These are phyloP conservation scores for Nematostella vectensis DNA, from an alignment of 92 coral and sea anemone species.

Conservation along the genomic window DNA sequence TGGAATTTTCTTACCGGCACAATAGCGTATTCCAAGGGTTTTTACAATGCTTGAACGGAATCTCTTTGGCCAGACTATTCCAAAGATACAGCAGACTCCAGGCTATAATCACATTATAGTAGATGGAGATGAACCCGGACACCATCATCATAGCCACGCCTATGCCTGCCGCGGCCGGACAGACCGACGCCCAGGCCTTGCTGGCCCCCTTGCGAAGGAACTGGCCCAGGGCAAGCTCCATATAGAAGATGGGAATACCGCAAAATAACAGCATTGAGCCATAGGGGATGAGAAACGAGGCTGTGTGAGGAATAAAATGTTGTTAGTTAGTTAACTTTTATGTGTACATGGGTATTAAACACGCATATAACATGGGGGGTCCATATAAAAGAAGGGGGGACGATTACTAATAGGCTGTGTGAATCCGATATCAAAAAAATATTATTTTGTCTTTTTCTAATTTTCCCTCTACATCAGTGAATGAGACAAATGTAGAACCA, in stretches of 20 bases:
- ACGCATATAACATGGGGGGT: no score
- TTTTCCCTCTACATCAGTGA: no score
- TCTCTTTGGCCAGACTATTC: constrained; percentile 21
- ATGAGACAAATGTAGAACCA: no score
- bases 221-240: constrained; percentile 83
- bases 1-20: constrained; percentile 21
- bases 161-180: constrained; percentile 67
- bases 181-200: constrained; percentile 59
- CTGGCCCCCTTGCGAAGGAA: constrained; percentile 65
- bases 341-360: no score
- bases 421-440: no score
- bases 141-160: constrained; percentile 53
- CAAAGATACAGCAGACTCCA: constrained; percentile 19
- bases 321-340: no score
- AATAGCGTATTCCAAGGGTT: constrained; percentile 20
- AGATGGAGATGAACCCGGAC: constrained; percentile 29
- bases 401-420: no score
- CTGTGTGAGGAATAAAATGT: no score
- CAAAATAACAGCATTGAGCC: constrained; percentile 52
- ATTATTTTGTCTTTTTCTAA: no score
- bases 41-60: constrained; percentile 22
- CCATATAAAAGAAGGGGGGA: no score
- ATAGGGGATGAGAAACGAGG: constrained; percentile 71
- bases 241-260: constrained; percentile 76
- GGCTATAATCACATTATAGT: constrained; percentile 43